Evolutionary conservation across 2,888 invertebrate genomes (phyloP).

Genomic region (Melieria picta): DNA sequence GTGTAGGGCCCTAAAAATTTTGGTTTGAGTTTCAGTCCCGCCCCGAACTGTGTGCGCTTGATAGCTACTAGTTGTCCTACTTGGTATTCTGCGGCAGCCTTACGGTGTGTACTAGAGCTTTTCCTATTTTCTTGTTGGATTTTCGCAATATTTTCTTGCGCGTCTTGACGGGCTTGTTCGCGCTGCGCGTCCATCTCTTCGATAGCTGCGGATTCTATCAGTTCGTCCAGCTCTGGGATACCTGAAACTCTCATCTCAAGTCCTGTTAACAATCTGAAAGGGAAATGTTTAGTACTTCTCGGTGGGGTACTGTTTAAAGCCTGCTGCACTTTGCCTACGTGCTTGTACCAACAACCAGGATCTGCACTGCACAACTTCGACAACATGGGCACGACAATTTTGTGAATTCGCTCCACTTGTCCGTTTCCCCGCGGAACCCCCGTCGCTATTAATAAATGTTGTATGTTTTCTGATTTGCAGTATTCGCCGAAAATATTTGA

Average conservation of each 20-base stretch:
- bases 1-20: slow-evolving; percentile 12
- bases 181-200: slow-evolving; percentile 7
- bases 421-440: slow-evolving; percentile 56
- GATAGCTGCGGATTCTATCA: neutral
- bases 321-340: slow-evolving; percentile 37
- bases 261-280: slow-evolving; percentile 23
- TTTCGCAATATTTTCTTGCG: slow-evolving; percentile 9
- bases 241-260: slow-evolving; percentile 24
- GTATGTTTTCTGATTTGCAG: slow-evolving; percentile 49
- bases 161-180: slow-evolving; percentile 1
- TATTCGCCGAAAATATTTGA: slow-evolving; percentile 53
- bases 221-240: slow-evolving; percentile 1
- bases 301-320: slow-evolving; percentile 27
- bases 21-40: slow-evolving; percentile 10
- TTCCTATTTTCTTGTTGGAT: too few relatives aligned
- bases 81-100: neutral
- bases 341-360: slow-evolving; percentile 52
- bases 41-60: neutral
- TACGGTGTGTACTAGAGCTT: neutral
- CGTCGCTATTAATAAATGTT: slow-evolving; percentile 52
- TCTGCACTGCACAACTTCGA: slow-evolving; percentile 55
- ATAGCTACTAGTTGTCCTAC: neutral
- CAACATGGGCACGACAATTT: slow-evolving; percentile 52
- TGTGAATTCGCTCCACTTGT: slow-evolving; percentile 56
- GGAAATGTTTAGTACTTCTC: slow-evolving; percentile 25